These are phyloP conservation scores for Aspidiotus destructor DNA, from an alignment of 2,888 invertebrate species.

Conservation along the genomic window DNA sequence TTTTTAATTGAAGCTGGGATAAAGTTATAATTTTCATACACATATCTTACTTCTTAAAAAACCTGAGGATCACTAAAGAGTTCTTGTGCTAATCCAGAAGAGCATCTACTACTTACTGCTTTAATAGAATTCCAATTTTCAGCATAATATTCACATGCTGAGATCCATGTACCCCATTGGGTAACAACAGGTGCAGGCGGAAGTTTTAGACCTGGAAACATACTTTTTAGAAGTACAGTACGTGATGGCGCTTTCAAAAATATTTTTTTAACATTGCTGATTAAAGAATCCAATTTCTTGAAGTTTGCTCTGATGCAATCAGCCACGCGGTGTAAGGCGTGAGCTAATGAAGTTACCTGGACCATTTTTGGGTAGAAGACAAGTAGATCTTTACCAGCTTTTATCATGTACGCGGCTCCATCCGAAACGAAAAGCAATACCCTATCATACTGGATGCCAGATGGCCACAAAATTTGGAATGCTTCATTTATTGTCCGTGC, in stretches of 20 bases:
- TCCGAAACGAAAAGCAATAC: neutral
- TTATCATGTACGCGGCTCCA: neutral
- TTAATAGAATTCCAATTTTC: slow-evolving; percentile 9
- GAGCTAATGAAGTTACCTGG: neutral
- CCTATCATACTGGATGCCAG: neutral
- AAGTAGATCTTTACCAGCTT: slow-evolving; percentile 7
- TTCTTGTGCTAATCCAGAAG: neutral
- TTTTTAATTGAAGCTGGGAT: neutral
- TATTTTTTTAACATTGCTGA: slow-evolving; percentile 11
- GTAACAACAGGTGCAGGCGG: slow-evolving; percentile 32
- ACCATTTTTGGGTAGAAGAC: slow-evolving; percentile 18
- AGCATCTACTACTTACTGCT: slow-evolving; percentile 1
- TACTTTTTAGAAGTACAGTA: slow-evolving; percentile 15
- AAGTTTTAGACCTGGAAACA: slow-evolving; percentile 21
- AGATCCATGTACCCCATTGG: slow-evolving; percentile 33
- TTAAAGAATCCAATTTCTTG: slow-evolving; percentile 11
- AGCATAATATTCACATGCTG: slow-evolving; percentile 19
- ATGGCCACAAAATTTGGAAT: neutral
- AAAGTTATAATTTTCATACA: neutral
- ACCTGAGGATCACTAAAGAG: neutral
- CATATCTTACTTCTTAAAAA: neutral
- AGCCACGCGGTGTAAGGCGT: slow-evolving; percentile 2
- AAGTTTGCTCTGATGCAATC: slow-evolving; percentile 7
- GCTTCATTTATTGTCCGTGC: neutral
- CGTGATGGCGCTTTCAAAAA: slow-evolving; percentile 29